Percentiles rank a stretch among this genome's conserved stretches.
These are phyloP conservation scores for Ophraella communa DNA, from an alignment of 2,888 invertebrate genomes.

Conservation along the genomic window DNA sequence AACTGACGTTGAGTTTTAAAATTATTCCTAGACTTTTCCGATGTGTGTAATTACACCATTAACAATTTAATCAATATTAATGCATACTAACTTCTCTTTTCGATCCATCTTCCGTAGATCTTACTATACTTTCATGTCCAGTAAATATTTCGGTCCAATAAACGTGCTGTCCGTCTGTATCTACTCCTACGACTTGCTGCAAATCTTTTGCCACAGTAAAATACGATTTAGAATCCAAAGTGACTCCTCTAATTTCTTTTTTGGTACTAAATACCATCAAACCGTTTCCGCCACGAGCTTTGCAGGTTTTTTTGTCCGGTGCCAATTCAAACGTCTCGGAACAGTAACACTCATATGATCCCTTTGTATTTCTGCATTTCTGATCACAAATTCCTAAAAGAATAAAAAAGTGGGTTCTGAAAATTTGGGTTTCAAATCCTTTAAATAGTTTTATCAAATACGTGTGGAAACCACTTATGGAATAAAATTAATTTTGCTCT, in stretches of 20 bases:
- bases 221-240: constrained; percentile 64
- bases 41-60: too few relatives aligned
- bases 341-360: constrained; percentile 70
- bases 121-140: constrained; percentile 75
- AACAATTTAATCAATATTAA: too few relatives aligned
- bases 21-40: too few relatives aligned
- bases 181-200: constrained; percentile 71
- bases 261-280: constrained; percentile 73
- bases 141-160: constrained; percentile 81
- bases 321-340: constrained; percentile 65
- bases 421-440: not conserved
- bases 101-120: constrained; percentile 68
- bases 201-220: constrained; percentile 62
- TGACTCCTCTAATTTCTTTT: constrained; percentile 69
- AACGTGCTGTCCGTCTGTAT: constrained; percentile 71
- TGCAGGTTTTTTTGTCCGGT: constrained; percentile 63
- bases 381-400: constrained; percentile 69
- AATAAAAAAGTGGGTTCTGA: not conserved
- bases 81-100: constrained; percentile 63
- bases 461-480: too few relatives aligned
- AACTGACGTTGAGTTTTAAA: too few relatives aligned
- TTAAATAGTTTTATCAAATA: too few relatives aligned
- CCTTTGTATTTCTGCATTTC: constrained; percentile 66
- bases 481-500: too few relatives aligned
- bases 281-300: constrained; percentile 67